Evolutionary conservation across 2,113 vertebrate species (phyloP).

Genomic region (Diphyllodes magnificus): DNA sequence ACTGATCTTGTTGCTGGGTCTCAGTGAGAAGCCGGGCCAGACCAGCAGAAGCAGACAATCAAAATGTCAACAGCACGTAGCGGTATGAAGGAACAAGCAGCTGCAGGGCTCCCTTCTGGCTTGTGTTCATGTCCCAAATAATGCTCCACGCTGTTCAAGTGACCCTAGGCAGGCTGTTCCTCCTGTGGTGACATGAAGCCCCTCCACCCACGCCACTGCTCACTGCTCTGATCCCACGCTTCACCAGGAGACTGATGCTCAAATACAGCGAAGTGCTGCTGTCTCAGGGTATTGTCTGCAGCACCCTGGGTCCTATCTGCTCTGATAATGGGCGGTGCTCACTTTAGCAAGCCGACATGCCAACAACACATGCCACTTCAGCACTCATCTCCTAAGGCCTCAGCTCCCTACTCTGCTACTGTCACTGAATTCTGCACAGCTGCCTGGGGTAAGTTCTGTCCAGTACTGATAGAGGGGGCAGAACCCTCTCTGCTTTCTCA

Average conservation of each 20-base stretch:
- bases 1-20: not conserved
- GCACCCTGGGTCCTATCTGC: not conserved
- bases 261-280: accelerated
- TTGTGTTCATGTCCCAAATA: not conserved
- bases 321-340: not conserved
- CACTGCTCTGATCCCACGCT: not conserved
- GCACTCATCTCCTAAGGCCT: not conserved
- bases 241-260: not conserved
- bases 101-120: not conserved
- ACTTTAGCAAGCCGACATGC: not conserved
- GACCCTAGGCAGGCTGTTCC: not conserved
- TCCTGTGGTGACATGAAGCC: not conserved
- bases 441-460: not conserved
- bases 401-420: not conserved
- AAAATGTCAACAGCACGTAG: not conserved
- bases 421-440: not conserved
- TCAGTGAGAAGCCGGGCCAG: not conserved
- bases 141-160: not conserved
- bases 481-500: not conserved
- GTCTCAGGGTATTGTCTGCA: not conserved
- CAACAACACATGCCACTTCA: not conserved
- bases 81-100: not conserved
- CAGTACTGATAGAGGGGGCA: not conserved
- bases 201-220: not conserved
- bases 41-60: not conserved